Evolutionary conservation across 2,888 invertebrate species (phyloP), one percentile per base, ranked within the genome.

Genomic region (Orthosia incerta): DNA sequence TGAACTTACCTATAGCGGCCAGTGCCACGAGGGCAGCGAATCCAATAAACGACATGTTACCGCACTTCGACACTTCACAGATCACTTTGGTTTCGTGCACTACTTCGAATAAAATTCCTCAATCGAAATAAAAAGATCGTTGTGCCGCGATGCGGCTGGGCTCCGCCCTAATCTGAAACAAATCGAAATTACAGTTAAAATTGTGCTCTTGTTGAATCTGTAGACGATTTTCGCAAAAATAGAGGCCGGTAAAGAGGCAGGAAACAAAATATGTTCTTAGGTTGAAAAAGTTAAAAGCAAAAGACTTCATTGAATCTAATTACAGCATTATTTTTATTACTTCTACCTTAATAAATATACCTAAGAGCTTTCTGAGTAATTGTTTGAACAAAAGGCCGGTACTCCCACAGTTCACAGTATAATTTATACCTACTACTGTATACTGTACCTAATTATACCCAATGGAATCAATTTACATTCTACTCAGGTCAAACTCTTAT

Each of bases 91-190:
- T 88, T 89, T 93, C 91, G 92, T 90, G 86, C 87, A 88, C 85
- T 87, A 89, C 84, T 87, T 82, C 87, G 88, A 90, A 89, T 86
- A 82, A 79, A 90, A 87, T 86, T 87, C 83, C 84, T 89, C 88
- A 80, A 87, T 83, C 53, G 57, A 75, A 65, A 83, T 71, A 84
- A 89, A 88, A 88, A 90, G 89, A 84, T 90, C 86, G 88, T 86
- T 77, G 83, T 79, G 94, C 95, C 96, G 95, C 95, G 87, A 85
- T 88, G 95, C 96, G 96, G 95, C 95, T 91, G 95, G 94, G 93
- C 93, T 87, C 85, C 83, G 95, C 94, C 94, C 94, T 94, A 90
- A 93, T 93, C 96, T 95, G 96, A 70, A 96, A 96, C 92, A 94
- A 94, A 86, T 79, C 79, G 75, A 87, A 81, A 82, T 67, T 55